These are phyloP conservation scores for Phorcus lineatus DNA, from an alignment of 2,888 invertebrate species.

Conservation along the genomic window DNA sequence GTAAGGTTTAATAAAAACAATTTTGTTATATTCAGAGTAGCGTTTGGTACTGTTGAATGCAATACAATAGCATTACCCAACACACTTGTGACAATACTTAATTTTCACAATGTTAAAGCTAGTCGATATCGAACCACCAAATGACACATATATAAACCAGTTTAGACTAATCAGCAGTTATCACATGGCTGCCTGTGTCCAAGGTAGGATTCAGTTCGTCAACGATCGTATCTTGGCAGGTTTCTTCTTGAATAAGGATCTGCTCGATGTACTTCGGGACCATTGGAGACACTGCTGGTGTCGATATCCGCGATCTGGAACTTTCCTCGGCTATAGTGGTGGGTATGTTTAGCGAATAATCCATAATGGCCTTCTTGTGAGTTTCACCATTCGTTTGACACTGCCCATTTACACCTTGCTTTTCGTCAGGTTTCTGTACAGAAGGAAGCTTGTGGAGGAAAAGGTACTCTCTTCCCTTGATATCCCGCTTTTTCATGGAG, in stretches of 20 bases:
- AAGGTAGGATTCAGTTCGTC: neutral
- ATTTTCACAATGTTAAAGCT: no score
- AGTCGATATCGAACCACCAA: no score
- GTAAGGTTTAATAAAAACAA: no score
- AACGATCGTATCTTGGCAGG: neutral
- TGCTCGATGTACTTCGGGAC: neutral
- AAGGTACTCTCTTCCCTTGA: neutral
- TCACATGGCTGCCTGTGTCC: no score
- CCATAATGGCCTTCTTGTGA: conserved; percentile 48
- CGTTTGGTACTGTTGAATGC: no score
- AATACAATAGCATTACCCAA: no score
- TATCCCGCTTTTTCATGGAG: conserved; percentile 12
- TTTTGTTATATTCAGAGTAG: no score
- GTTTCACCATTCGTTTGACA: conserved; percentile 23
- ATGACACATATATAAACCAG: no score
- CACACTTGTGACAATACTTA: no score
- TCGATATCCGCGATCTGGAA: conserved; percentile 48
- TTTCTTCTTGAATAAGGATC: neutral
- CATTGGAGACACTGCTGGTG: conserved; percentile 31
- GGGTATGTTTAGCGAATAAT: conserved; percentile 56
- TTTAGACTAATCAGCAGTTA: no score
- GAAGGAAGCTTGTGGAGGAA: conserved; percentile 7
- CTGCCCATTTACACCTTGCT: conserved; percentile 32
- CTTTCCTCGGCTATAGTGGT: conserved; percentile 64
- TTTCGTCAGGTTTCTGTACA: conserved; percentile 26